Conservation (phyloP, 1,140 invertebrate species). For the Ericerus pela region DNA sequence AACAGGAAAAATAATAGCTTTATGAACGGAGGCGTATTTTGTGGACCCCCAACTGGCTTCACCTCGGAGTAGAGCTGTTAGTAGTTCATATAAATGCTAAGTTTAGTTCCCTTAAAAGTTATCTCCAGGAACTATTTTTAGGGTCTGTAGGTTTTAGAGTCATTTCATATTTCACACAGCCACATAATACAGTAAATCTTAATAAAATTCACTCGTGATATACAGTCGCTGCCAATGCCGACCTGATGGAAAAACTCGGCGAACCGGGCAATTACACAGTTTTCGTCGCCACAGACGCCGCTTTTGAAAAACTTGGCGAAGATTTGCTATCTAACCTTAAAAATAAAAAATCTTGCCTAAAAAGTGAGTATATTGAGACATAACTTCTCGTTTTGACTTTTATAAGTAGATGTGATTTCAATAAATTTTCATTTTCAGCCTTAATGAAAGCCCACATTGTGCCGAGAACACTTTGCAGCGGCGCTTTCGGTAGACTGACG, state of each 20-base stretch:
- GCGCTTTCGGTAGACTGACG: constrained; percentile 29
- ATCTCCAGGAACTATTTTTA: not conserved
- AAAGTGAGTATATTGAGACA: constrained; percentile 20
- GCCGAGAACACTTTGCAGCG: constrained; percentile 38
- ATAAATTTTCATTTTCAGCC: constrained; percentile 24
- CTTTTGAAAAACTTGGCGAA: constrained; percentile 32
- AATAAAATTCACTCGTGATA: constrained; percentile 10
- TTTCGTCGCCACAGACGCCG: constrained; percentile 37
- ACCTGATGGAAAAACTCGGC: constrained; percentile 30
- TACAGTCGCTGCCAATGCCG: constrained; percentile 31
- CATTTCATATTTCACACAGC: not conserved
- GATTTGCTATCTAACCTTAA: constrained; percentile 18
- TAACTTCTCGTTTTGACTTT: not conserved
- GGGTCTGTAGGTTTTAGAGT: not conserved
- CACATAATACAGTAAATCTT: not conserved
- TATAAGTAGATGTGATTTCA: not conserved
- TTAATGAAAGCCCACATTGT: constrained; percentile 38
- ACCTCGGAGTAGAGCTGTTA: too few species aligned
- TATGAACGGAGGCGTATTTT: too few species aligned
- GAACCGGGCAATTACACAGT: constrained; percentile 36
- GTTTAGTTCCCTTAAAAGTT: not conserved
- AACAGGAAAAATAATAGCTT: too few species aligned
- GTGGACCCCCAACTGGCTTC: too few species aligned
- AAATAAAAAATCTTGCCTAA: constrained; percentile 20
- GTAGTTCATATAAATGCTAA: too few species aligned